Evolutionary conservation across 2,113 vertebrate genomes (phyloP), one percentile per base, ranked within the genome.

Genomic region (Rhinoderma darwinii): DNA sequence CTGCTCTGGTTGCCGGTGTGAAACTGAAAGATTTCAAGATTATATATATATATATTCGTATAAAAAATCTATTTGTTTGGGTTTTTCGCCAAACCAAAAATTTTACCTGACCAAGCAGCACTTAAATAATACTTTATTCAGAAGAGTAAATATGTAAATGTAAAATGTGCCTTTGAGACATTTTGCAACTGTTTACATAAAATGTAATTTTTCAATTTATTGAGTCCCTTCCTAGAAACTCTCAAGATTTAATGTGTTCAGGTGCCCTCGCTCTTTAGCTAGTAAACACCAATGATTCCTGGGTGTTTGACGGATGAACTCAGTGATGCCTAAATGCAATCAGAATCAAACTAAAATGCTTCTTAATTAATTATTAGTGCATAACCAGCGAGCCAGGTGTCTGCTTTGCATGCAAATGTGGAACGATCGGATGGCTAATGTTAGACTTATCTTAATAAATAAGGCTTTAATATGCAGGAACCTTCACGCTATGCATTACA

Each of bases 351-450:
- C 32, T 59, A 61, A 80, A 80, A 80, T 59, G 35, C 54, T n/a
- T 61, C 35, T 80, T 59, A 80, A 80, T 80, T 37, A 59, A 80
- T 80, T 80, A 56, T 80, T 80, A 61, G 77, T 80, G 75, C 30
- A 80, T 59, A 18, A 61, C 32, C 54, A 61, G 51, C 14, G 41
- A 59, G 20, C 44, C 50, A 80, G 77, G 77, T 80, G 77, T 39
- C 77, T 80, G 77, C 77, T 39, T 80, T 4, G 32, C 22, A 80
- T 56, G 77, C 51, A 80, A 80, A 80, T 80, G 18, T 12, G 51
- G 35, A 8, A 22, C 17, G 0, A 80, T n/a, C 37, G 22, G 12
- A 56, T 59, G 54, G 47, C 77, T 79, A 79, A 79, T 79, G 76
- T 79, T 32, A 27, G 8, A 79, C 51, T 59, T 59, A 20, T 61